These are phyloP conservation scores for Laupala kohalensis DNA, from an alignment of 1,140 invertebrate species.

Conservation along the genomic window DNA sequence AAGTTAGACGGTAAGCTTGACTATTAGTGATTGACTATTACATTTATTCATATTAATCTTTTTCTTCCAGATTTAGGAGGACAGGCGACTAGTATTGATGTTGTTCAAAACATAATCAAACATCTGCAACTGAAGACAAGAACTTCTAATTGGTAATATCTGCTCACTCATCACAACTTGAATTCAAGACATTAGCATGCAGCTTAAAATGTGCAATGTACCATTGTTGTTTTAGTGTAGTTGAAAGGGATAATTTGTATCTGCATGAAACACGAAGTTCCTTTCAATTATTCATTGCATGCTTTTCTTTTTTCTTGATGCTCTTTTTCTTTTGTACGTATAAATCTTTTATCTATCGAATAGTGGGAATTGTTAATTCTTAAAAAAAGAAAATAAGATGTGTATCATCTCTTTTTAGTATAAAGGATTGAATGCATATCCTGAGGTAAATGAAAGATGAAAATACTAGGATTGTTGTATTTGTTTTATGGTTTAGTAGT, in stretches of 20 bases:
- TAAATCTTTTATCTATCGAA: neutral
- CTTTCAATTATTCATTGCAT: neutral
- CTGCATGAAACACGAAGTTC: neutral
- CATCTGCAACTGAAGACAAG: conserved; percentile 25
- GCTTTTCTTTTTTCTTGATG: neutral
- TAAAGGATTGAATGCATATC: no score
- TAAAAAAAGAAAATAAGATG: no score
- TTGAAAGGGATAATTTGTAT: neutral
- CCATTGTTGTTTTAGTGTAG: no score
- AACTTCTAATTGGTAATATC: conserved; percentile 21
- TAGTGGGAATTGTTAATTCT: neutral
- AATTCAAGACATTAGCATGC: neutral
- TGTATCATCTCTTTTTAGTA: no score
- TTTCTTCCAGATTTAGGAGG: conserved; percentile 42
- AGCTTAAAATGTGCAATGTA: neutral
- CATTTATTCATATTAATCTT: neutral
- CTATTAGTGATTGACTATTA: no score
- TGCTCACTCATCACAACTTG: neutral
- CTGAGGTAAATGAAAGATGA: no score
- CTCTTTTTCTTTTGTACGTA: neutral
- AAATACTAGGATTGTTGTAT: no score
- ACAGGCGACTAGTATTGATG: conserved; percentile 39
- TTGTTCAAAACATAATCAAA: conserved; percentile 42
- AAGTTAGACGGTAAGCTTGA: no score
- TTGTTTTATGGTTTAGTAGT: no score